Percentiles rank a stretch among this genome's conserved stretches.
Evolutionary conservation across 2,888 invertebrate genomes (phyloP).

Genomic region (Lapara coniferarum): DNA sequence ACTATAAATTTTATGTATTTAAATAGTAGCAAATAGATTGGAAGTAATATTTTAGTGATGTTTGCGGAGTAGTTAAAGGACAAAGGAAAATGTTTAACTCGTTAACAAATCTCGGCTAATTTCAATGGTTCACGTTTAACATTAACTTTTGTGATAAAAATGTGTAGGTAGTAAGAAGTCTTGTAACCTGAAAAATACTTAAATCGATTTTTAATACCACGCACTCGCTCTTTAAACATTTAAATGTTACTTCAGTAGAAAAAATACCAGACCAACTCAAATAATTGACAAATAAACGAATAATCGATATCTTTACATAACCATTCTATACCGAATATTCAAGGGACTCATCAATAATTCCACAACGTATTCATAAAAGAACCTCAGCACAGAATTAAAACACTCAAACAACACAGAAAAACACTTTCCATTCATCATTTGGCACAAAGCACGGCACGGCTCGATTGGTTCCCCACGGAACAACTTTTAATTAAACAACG

Average conservation of each 20-base stretch:
- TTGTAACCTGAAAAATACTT: no score
- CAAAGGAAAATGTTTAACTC: background rate
- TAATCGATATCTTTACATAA: no score
- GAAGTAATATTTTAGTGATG: slow-evolving; percentile 2
- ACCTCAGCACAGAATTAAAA: background rate
- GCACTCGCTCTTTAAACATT: no score
- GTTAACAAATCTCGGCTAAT: background rate
- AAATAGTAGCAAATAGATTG: slow-evolving; percentile 16
- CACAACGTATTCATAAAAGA: background rate
- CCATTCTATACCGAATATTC: background rate
- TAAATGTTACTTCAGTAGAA: no score
- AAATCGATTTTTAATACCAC: no score
- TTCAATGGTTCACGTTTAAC: no score
- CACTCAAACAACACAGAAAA: slow-evolving; percentile 12
- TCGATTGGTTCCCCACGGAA: slow-evolving; percentile 50
- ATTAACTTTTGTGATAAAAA: no score
- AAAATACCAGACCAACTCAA: no score
- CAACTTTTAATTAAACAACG: slow-evolving; percentile 72
- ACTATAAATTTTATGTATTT: slow-evolving; percentile 17
- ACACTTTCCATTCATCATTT: slow-evolving; percentile 48
- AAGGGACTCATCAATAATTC: background rate
- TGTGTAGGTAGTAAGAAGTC: no score
- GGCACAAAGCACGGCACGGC: slow-evolving; percentile 47
- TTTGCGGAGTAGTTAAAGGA: background rate
- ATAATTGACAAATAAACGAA: no score